Evolutionary conservation across 1,140 invertebrate genomes (phyloP), one percentile per base, ranked within the genome.

Genomic region (Magallana gigas): DNA sequence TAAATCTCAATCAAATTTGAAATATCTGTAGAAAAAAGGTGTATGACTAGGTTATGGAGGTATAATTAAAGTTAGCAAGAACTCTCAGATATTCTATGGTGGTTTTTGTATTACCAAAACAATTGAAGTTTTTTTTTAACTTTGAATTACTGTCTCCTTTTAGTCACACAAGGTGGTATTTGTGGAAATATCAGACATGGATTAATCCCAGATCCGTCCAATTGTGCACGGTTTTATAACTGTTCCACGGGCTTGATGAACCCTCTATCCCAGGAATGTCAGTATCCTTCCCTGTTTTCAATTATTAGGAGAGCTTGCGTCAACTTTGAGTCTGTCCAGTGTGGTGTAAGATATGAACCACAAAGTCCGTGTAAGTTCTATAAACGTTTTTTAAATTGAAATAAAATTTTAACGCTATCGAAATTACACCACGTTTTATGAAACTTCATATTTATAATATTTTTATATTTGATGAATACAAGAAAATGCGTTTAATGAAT

Each of bases 181-280:
- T 85, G 84, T 71, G 14, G 56, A 58, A 68, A 29, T 71, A 29
- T 8, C n/a, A 71, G 64, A 16, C 71, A 89, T 59, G 89, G 89
- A 68, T 81, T 92, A 57, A 84, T 88, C 7, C 85, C 88, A 18
- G 89, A 91, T 36, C 87, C 89, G 1, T 62, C 84, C 1, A 91
- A 91, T 80, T 93, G 92, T 88, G 92, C 92, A 36, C 86, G 91
- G 48, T 93, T 89, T 76, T 92, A 91, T 85, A 92, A 93, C 89
- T 93, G 92, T 85, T 82, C 87, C 29, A 85, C 88, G 23, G 62
- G 83, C 2, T 57, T 29, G 8, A 14, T 84, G 6, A 88, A 90
- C 59, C 71, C 85, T 0, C 59, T n/a, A 3, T 36, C 85, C 11
- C 86, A 90, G 68, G 92, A 93, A 71, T 93, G 92, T 64, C 88